Evolutionary conservation across 2,888 invertebrate species (phyloP).

Genomic region (Galerucella calmariensis): DNA sequence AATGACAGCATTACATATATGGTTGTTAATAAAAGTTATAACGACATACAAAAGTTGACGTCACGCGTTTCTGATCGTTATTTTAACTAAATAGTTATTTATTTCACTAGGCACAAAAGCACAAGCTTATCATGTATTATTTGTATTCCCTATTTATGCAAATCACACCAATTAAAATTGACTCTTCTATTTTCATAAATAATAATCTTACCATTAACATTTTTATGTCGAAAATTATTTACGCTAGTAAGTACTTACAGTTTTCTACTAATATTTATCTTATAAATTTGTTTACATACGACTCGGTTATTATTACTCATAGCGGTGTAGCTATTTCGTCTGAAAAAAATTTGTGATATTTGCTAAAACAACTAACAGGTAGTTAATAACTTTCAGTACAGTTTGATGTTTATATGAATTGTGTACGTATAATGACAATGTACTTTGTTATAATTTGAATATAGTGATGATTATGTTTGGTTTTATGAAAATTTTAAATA

Average conservation of each 20-base stretch:
- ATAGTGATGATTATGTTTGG: neutral
- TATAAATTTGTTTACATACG: constrained; percentile 6
- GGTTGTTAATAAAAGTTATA: no score
- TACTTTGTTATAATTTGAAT: neutral
- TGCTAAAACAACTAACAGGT: neutral
- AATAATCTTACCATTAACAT: constrained; percentile 4
- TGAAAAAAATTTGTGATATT: constrained; percentile 7
- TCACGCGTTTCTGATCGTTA: no score
- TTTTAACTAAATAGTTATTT: no score
- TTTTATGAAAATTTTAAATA: neutral
- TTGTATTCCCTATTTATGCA: no score
- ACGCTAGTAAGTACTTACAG: neutral
- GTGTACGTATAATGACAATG: neutral
- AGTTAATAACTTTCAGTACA: constrained; percentile 5
- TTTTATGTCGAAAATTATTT: neutral
- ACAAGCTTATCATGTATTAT: no score
- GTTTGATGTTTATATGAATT: neutral
- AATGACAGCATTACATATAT: no score
- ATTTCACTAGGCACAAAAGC: no score
- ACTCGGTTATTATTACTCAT: constrained; percentile 5
- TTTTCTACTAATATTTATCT: constrained; percentile 12
- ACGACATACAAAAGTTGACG: no score
- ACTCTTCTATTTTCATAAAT: neutral
- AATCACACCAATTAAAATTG: no score
- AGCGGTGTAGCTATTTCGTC: neutral